Conservation (phyloP, 2,797 vertebrate species). For the Synanceia verrucosa region DNA sequence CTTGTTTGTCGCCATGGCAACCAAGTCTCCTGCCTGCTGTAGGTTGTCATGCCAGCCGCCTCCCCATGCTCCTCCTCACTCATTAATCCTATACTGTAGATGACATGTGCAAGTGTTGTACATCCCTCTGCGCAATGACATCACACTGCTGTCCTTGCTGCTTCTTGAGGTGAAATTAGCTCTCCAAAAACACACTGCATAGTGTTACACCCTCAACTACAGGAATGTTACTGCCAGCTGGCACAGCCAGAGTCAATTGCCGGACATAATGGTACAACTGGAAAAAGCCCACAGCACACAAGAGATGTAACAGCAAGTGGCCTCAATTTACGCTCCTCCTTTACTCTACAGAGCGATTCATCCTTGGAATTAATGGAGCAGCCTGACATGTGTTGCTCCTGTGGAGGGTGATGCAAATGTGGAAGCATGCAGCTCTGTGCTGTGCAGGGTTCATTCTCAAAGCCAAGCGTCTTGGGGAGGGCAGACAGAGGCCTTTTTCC, state of each 20-base stretch:
- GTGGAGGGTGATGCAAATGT: slow-evolving; percentile 51
- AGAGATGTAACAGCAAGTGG: slow-evolving; percentile 43
- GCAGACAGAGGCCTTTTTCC: slow-evolving; percentile 57
- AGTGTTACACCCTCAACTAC: slow-evolving; percentile 19
- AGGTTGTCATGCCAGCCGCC: slow-evolving; percentile 78
- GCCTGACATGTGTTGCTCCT: slow-evolving; percentile 45
- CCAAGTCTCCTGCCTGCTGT: slow-evolving; percentile 78
- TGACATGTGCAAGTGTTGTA: slow-evolving; percentile 49
- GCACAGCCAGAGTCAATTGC: slow-evolving; percentile 41
- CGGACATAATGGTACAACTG: slow-evolving; percentile 52
- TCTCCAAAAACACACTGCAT: neutral
- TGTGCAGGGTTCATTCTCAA: slow-evolving; percentile 32
- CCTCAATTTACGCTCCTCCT: slow-evolving; percentile 41
- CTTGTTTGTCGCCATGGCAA: slow-evolving; percentile 84
- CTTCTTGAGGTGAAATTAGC: slow-evolving; percentile 1
- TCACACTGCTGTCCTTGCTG: neutral
- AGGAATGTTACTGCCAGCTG: slow-evolving; percentile 47
- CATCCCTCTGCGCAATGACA: slow-evolving; percentile 12
- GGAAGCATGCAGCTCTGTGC: slow-evolving; percentile 16
- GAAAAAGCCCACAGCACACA: slow-evolving; percentile 43
- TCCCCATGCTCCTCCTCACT: slow-evolving; percentile 58
- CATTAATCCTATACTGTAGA: slow-evolving; percentile 65
- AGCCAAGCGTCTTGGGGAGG: slow-evolving; percentile 43
- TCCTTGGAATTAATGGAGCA: slow-evolving; percentile 43
- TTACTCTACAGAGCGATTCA: slow-evolving; percentile 31